Base-by-base conservation (phyloP, 2,888 invertebrate species). In the Drosophila infuscata region DNA sequence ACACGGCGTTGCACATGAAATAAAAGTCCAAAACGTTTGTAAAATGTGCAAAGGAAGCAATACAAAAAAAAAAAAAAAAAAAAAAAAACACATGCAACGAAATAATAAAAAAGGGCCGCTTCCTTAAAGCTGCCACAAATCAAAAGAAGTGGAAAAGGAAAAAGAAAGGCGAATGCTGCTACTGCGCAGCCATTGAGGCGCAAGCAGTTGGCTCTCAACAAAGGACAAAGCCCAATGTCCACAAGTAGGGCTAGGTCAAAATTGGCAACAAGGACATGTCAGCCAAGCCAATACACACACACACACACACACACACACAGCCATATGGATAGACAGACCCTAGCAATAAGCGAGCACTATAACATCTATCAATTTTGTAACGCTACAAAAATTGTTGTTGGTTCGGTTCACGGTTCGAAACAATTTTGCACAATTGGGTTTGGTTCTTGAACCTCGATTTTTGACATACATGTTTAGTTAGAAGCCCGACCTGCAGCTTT, bases 231-330 rank as follows among this genome's bases (percentile, higher is more conserved):
- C 60, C 62, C 63, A 69, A 79, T 59, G 60, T 43, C 69, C 76
- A 76, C 76, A 90, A 90, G 82, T 91, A 89, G 91, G 88, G 91
- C 88, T 88, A 88, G 91, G 88, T 89, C 88, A 53, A 71, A 60
- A 66, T 29, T 59, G 58, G 56, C 56, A 56, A 36, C 65, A 75
- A 79, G 80, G 65, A 66, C 81, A 74, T 33, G 35, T 46, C 56
- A 41, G 53, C 49, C 63, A 63, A 49, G 12, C 30, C 32, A 46
- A 25, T 38, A 63, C 20, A 63, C 17, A 38, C 43, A 56, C 53
- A 63, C 63, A 67, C 53, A 63, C 63, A 67, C 38, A 61, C 20
- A 66, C 43, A 51, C 15, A 56, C 17, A 33, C 11, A 52, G 43
- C 41, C 41, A 32, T 32, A 29, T 29, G 56, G 29, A 30, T n/a